phyloP scores from a whole-genome alignment of 2,888 invertebrate genomes.

The Blastobasis lacticolella region DNA sequence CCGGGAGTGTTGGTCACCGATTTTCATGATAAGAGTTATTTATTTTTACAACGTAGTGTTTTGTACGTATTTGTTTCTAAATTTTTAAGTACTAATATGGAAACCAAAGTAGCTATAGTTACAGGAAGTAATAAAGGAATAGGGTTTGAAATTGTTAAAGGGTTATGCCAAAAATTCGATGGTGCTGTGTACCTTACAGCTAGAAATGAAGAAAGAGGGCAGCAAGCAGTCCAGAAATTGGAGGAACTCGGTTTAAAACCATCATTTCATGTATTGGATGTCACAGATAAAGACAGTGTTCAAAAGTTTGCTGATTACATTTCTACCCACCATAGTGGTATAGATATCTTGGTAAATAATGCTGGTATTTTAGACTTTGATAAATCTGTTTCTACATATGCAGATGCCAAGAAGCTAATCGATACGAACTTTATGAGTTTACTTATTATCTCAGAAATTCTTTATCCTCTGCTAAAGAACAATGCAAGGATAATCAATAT shows the following conservation, averaged over 20 bases:
- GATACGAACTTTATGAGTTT: conserved; percentile 82
- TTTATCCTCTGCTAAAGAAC: conserved; percentile 81
- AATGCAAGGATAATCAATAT: conserved; percentile 85
- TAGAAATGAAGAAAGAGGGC: conserved; percentile 76
- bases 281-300: conserved; percentile 77
- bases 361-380: conserved; percentile 82
- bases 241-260: conserved; percentile 73
- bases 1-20: conserved; percentile 17
- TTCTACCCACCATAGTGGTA: conserved; percentile 75
- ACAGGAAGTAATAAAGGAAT: conserved; percentile 65
- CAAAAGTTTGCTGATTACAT: conserved; percentile 74
- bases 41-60: conserved; percentile 48
- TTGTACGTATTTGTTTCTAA: conserved; percentile 41
- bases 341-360: conserved; percentile 86
- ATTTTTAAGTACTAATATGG: conserved; percentile 59
- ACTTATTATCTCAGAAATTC: conserved; percentile 75
- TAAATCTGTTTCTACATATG: conserved; percentile 75
- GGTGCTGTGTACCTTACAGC: conserved; percentile 84
- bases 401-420: conserved; percentile 82
- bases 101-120: conserved; percentile 69
- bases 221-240: conserved; percentile 75
- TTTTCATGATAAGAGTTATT: conserved; percentile 29
- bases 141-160: conserved; percentile 66
- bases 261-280: conserved; percentile 81
- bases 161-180: conserved; percentile 78